These are phyloP conservation scores for Anthophora plumipes DNA, from an alignment of 2,888 invertebrate species.

Conservation along the genomic window DNA sequence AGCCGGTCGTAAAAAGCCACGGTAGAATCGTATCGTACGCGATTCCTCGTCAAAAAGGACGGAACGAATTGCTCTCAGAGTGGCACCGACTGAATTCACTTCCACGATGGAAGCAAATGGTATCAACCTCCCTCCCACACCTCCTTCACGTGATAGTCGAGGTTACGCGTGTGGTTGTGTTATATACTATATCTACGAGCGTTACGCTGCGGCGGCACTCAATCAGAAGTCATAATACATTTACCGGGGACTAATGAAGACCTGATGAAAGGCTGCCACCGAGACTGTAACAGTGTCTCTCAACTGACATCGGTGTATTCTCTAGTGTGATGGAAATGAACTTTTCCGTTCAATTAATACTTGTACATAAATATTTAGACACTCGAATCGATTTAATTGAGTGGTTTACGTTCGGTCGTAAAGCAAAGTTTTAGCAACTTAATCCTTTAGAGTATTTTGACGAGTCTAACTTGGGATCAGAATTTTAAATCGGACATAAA, in stretches of 20 bases:
- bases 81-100: background rate
- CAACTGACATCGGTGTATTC: conserved; percentile 24
- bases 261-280: conserved; percentile 83
- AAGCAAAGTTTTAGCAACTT: too few relatives aligned
- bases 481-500: too few relatives aligned
- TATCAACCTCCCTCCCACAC: background rate
- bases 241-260: conserved; percentile 84
- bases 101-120: conserved; percentile 12
- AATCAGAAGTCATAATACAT: conserved; percentile 85
- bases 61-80: background rate
- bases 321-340: too few relatives aligned
- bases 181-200: background rate
- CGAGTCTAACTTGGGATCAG: too few relatives aligned
- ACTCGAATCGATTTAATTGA: too few relatives aligned
- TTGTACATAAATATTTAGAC: too few relatives aligned
- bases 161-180: background rate
- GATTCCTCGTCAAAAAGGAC: conserved; percentile 1
- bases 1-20: conserved; percentile 1
- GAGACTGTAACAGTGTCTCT: conserved; percentile 75
- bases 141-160: conserved; percentile 2
- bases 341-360: too few relatives aligned
- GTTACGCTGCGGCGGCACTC: conserved; percentile 79
- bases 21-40: conserved; percentile 12
- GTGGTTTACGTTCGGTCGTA: too few relatives aligned
- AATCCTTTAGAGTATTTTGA: too few relatives aligned